Percentiles rank a stretch among this genome's conserved stretches.
phyloP scores from a whole-genome alignment of 1,140 invertebrate species.

The Lordiphosa collinella region DNA sequence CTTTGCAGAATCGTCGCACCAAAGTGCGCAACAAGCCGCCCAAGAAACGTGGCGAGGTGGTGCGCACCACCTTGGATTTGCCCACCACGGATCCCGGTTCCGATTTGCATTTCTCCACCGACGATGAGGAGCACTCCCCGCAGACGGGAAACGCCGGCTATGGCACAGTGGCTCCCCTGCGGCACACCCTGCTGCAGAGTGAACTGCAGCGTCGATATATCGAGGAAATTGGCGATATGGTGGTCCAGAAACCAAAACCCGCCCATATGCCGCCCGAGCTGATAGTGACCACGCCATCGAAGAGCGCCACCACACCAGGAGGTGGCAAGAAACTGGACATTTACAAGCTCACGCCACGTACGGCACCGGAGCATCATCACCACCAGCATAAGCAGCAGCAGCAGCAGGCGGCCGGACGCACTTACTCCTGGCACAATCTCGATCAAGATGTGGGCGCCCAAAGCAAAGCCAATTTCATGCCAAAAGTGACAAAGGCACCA shows the following conservation, averaged over 20 bases:
- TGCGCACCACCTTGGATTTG: slow-evolving; percentile 80
- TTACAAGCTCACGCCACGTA: slow-evolving; percentile 57
- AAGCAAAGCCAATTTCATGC: slow-evolving; percentile 21
- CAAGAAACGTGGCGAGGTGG: slow-evolving; percentile 56
- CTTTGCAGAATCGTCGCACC: slow-evolving; percentile 46
- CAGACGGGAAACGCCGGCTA: slow-evolving; percentile 33
- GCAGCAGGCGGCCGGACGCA: slow-evolving; percentile 37
- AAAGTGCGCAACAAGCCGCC: slow-evolving; percentile 49
- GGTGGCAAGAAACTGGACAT: slow-evolving; percentile 45
- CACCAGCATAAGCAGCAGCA: slow-evolving; percentile 7
- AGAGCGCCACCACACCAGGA: slow-evolving; percentile 15
- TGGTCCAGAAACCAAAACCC: slow-evolving; percentile 53
- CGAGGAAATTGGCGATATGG: slow-evolving; percentile 63
- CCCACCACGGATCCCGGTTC: slow-evolving; percentile 82
- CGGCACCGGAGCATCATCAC: slow-evolving; percentile 31
- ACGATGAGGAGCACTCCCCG: slow-evolving; percentile 78
- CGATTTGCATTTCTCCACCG: slow-evolving; percentile 81
- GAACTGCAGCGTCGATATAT: slow-evolving; percentile 71
- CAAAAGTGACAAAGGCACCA: slow-evolving; percentile 34
- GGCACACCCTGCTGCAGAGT: slow-evolving; percentile 62
- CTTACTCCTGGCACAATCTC: slow-evolving; percentile 79
- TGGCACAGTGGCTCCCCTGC: slow-evolving; percentile 51
- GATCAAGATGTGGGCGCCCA: slow-evolving; percentile 35
- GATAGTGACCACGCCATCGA: slow-evolving; percentile 72
- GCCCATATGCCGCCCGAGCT: slow-evolving; percentile 73